These are phyloP conservation scores for Lagopus muta DNA, from an alignment of 2,113 vertebrate genomes.

Conservation along the genomic window DNA sequence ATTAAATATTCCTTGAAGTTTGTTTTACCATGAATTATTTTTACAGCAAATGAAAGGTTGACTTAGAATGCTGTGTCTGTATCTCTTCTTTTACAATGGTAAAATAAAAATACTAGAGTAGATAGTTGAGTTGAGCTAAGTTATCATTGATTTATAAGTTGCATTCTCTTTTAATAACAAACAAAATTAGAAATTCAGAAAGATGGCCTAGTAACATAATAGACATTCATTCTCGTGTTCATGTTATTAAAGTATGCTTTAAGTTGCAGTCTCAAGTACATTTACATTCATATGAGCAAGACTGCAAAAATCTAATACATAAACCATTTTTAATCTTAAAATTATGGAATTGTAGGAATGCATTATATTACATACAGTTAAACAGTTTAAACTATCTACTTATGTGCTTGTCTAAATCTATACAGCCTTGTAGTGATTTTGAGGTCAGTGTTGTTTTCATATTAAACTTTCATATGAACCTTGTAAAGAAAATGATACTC, in stretches of 20 bases:
- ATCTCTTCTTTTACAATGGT: not conserved
- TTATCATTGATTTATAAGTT: not conserved
- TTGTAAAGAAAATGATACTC: not conserved
- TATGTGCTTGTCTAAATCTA: not conserved
- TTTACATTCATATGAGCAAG: not conserved
- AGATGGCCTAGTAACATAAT: not conserved
- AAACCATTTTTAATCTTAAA: not conserved
- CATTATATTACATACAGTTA: not conserved
- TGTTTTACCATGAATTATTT: slow-evolving; percentile 32
- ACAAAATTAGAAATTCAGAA: not conserved
- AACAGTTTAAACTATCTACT: not conserved
- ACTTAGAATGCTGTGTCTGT: not conserved
- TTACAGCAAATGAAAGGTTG: not conserved
- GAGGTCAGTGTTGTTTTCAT: not conserved
- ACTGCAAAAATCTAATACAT: not conserved
- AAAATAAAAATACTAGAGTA: not conserved
- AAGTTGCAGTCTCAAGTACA: not conserved
- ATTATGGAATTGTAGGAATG: not conserved
- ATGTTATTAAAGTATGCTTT: not conserved
- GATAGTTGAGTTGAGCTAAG: not conserved
- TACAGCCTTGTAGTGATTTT: not conserved
- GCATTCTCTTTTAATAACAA: not conserved
- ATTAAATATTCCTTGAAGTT: slow-evolving; percentile 24
- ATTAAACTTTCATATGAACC: not conserved
- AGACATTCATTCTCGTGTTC: not conserved